Conservation (phyloP, 1,140 invertebrate species). For the Aphaenogaster ashmeadi region DNA sequence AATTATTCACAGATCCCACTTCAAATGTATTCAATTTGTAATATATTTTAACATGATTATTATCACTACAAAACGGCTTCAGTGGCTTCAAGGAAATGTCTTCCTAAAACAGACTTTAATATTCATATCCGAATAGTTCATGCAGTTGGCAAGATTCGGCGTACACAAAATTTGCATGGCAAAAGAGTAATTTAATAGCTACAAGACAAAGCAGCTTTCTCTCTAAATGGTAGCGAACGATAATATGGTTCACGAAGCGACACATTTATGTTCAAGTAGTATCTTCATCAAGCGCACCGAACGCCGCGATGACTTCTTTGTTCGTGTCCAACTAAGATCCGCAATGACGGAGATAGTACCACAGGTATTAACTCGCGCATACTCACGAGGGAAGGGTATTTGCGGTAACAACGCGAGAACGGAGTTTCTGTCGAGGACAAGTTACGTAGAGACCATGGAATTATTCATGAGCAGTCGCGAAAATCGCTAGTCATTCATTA, state of each 20-base stretch:
- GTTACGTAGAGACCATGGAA: constrained; percentile 48
- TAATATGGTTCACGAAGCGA: background rate
- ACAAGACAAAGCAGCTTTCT: constrained; percentile 16
- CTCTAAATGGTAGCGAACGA: constrained; percentile 15
- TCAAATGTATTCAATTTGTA: background rate
- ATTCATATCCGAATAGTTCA: constrained; percentile 1
- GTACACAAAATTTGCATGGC: constrained; percentile 14
- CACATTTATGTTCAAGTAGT: constrained; percentile 37
- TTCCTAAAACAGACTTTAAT: background rate
- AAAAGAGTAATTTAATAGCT: constrained; percentile 20
- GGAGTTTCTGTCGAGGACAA: constrained; percentile 49
- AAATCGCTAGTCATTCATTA: constrained; percentile 69
- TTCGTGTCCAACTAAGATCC: constrained; percentile 52
- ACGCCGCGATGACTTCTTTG: constrained; percentile 47
- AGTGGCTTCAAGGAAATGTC: background rate
- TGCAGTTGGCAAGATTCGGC: background rate
- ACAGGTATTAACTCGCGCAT: constrained; percentile 58
- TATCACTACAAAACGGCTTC: background rate
- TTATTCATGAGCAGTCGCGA: constrained; percentile 70
- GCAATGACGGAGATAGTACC: constrained; percentile 42
- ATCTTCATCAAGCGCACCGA: constrained; percentile 45
- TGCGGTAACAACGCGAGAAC: constrained; percentile 67
- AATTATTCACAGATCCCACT: background rate
- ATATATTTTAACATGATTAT: background rate
- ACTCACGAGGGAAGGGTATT: constrained; percentile 39